phyloP scores from a whole-genome alignment of 2,888 invertebrate species.

The Gymnocheta viridis region DNA sequence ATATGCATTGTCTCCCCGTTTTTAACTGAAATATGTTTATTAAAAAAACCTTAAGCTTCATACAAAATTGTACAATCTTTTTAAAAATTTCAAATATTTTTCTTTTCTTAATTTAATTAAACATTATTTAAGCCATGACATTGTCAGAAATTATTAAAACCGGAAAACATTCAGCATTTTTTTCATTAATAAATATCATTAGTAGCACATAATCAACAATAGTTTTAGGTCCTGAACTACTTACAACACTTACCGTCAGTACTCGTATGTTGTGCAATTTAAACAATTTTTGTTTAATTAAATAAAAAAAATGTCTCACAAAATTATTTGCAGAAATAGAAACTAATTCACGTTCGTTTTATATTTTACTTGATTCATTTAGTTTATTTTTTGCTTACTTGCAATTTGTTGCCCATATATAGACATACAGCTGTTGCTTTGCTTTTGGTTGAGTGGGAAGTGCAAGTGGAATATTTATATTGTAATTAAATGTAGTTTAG shows the following conservation, averaged over 20 bases:
- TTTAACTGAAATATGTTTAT: not conserved
- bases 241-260: not conserved
- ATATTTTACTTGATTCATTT: not conserved
- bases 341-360: not conserved
- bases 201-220: not conserved
- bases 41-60: conserved; percentile 17
- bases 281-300: not conserved
- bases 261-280: not conserved
- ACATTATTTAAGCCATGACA: not conserved
- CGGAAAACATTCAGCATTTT: conserved; percentile 26
- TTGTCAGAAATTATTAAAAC: conserved; percentile 4
- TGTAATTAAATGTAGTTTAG: conserved; percentile 56
- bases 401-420: conserved; percentile 1
- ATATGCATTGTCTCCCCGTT: not conserved
- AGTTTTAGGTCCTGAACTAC: conserved; percentile 43
- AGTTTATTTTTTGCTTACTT: not conserved
- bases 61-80: not conserved
- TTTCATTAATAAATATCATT: not conserved
- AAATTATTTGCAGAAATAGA: not conserved
- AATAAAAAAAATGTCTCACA: not conserved
- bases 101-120: not conserved
- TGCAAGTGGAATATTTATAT: conserved; percentile 34
- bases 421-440: conserved; percentile 25
- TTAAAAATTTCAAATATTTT: not conserved
- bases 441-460: conserved; percentile 59